These are phyloP conservation scores for Epizoanthus fatuus DNA, from an alignment of 92 coral and sea anemone genomes.

Conservation along the genomic window DNA sequence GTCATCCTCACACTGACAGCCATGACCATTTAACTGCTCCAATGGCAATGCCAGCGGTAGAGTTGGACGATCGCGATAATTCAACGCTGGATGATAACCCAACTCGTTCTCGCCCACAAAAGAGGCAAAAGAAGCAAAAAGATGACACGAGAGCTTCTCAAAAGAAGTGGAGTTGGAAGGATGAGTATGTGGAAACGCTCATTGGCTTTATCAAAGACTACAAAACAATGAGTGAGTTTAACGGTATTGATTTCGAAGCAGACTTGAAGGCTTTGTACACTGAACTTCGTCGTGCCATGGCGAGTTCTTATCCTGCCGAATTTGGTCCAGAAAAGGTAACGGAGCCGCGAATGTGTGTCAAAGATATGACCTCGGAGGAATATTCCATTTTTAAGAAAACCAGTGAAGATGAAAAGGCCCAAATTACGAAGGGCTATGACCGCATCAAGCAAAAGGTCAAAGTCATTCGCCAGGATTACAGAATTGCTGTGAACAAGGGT, in stretches of 20 bases:
- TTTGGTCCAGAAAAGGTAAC: conserved; percentile 46
- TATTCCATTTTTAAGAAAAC: conserved; percentile 37
- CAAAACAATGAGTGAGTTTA: not conserved
- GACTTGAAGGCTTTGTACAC: conserved; percentile 24
- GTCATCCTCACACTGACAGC: not conserved
- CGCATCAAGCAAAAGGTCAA: conserved; percentile 33
- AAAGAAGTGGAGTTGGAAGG: too few species aligned
- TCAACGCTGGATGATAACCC: not conserved
- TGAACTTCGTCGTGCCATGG: conserved; percentile 25
- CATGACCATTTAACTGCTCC: not conserved
- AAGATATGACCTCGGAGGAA: conserved; percentile 38
- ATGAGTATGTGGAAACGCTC: too few species aligned
- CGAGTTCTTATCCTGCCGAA: conserved; percentile 14
- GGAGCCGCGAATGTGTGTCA: conserved; percentile 36
- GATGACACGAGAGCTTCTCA: not conserved
- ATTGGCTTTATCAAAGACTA: too few species aligned
- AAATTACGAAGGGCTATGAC: conserved; percentile 21
- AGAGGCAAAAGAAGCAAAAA: not conserved
- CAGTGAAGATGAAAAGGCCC: not conserved
- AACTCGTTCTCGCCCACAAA: not conserved
- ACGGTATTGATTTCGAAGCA: conserved; percentile 22
- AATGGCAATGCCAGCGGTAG: not conserved
- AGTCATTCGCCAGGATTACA: conserved; percentile 39
- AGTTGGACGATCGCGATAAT: not conserved
- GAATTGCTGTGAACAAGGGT: conserved; percentile 30